Conservation (phyloP, 2,888 invertebrate species). For the Girardia tigrina region DNA sequence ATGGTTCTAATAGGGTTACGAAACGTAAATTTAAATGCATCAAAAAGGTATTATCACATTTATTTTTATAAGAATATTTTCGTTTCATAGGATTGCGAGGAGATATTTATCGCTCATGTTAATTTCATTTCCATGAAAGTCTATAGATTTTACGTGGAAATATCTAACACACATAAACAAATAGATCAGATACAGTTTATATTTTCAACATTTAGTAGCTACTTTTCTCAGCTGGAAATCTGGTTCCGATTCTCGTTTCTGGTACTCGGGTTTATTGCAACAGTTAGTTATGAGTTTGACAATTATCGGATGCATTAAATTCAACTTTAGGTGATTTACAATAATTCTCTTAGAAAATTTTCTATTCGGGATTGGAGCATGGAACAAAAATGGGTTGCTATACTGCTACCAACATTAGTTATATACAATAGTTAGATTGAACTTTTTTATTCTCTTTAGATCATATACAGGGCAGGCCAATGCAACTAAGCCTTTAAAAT, state of each 20-base stretch:
- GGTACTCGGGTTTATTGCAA: conserved; percentile 67
- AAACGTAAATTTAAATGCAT: conserved; percentile 1
- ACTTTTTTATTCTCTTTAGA: neutral
- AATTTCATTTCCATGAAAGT: conserved; percentile 74
- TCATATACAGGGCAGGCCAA: too few relatives aligned
- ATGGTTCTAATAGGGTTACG: neutral
- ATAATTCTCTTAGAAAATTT: conserved; percentile 71
- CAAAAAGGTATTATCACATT: neutral
- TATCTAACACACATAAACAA: conserved; percentile 52
- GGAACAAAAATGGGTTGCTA: conserved; percentile 87
- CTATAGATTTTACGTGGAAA: conserved; percentile 69
- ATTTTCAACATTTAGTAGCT: conserved; percentile 69
- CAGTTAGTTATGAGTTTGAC: conserved; percentile 57
- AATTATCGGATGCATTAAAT: neutral
- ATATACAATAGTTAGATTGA: conserved; percentile 70
- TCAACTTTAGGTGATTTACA: conserved; percentile 70
- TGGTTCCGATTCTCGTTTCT: conserved; percentile 89
- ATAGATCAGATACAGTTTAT: conserved; percentile 61
- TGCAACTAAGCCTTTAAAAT: too few relatives aligned
- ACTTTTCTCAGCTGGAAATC: conserved; percentile 87
- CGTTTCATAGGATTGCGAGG: conserved; percentile 61
- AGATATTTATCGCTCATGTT: conserved; percentile 72
- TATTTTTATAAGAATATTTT: neutral
- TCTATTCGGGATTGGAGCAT: conserved; percentile 83
- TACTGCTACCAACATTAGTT: conserved; percentile 69